Base-by-base conservation (phyloP, 1,140 invertebrate species). In the Hirudo medicinalis region DNA sequence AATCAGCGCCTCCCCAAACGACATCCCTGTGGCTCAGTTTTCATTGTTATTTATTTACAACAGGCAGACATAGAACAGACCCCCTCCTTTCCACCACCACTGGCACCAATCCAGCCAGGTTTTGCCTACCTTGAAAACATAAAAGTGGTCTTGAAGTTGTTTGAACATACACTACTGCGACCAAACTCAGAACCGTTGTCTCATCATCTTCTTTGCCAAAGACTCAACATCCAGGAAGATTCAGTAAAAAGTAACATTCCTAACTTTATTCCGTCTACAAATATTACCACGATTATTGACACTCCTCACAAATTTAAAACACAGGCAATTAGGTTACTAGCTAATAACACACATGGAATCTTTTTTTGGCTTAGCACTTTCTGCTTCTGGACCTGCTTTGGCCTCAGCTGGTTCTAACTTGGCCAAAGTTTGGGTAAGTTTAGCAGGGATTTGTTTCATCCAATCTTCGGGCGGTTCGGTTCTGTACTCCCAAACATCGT, bases 401-500 rank as follows among this genome's bases (percentile, higher is more conserved):
- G n/a, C n/a, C n/a, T n/a, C n/a, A n/a, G n/a, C n/a, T n/a, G 32
- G 6, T 36, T 25, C 15, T 1, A 13, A 25, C 29, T 63, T 63
- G 19, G 17, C 57, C 22, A 63, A n/a, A n/a, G 57, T 63, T n/a
- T 63, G 6, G 11, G 57, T 63, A n/a, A 71, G 54, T n/a, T 71
- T 36, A 9, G 89, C 86, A 9, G 91, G 90, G 73, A 93, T 79
- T 6, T 89, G 89, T 72, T 83, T 84, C 74, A 87, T 86, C 91
- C 91, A 94, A 78, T 91, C 87, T 72, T 81, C 78, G 8, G 91
- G 91, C 11, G 90, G 90, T 71, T 82, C 75, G n/a, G 85, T 82
- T 67, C 91, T 83, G 77, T 86, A 88, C 76, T 87, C 82, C 91
- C 91, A 94, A 22, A 88, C 84, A 78, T 89, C 83, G 81, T 94